Conservation (phyloP, 2,113 vertebrate species). For the Marmota monax region DNA sequence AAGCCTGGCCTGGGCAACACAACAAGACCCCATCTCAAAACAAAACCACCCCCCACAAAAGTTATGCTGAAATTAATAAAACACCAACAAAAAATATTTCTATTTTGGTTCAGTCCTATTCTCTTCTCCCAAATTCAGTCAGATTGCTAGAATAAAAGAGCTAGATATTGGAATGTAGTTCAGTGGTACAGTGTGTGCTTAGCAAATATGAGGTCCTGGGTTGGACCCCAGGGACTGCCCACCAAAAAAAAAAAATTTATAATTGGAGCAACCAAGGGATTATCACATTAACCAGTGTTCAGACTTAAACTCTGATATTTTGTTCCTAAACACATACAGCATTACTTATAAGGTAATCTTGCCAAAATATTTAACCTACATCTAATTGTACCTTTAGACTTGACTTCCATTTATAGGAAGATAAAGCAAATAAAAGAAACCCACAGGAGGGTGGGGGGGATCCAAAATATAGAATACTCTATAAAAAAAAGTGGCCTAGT, state of each 20-base stretch:
- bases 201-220: background rate
- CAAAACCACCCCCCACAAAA: background rate
- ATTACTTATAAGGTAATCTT: background rate
- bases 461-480: background rate
- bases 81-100: background rate
- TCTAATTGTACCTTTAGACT: background rate
- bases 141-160: background rate
- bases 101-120: background rate
- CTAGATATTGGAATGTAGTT: background rate
- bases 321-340: background rate
- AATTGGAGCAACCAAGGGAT: background rate
- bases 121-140: background rate
- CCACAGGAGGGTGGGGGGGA: background rate
- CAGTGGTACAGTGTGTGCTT: background rate
- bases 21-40: background rate
- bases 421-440: background rate
- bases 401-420: conserved; percentile 14
- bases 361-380: background rate
- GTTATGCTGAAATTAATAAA: conserved; percentile 8
- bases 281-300: background rate
- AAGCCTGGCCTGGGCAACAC: background rate
- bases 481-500: background rate
- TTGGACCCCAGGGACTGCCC: no score
- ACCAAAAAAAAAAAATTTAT: background rate
- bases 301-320: background rate